Evolutionary conservation across 1,140 invertebrate genomes (phyloP).

Genomic region (Solenopsis invicta): DNA sequence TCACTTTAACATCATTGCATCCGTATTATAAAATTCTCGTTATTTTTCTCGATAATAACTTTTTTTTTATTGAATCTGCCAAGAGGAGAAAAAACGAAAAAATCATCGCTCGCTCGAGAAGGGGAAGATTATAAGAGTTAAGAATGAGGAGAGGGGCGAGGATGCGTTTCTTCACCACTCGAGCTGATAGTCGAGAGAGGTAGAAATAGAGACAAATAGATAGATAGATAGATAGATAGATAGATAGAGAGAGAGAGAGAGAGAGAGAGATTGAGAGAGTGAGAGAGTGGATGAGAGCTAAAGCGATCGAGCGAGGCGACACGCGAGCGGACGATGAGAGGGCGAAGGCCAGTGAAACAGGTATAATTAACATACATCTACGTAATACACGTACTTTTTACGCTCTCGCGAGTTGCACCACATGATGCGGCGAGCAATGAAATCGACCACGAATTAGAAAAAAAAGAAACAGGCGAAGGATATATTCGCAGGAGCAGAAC

Average conservation of each 20-base stretch:
- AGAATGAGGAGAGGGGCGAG: background rate
- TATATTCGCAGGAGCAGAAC: slow-evolving; percentile 33
- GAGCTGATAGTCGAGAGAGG: slow-evolving; percentile 73
- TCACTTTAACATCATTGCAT: slow-evolving; percentile 13
- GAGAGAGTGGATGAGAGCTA: slow-evolving; percentile 72
- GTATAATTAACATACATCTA: slow-evolving; percentile 45
- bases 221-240: too few relatives aligned
- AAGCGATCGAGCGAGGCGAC: slow-evolving; percentile 73
- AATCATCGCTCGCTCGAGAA: background rate
- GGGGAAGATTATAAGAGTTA: background rate
- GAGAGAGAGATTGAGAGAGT: slow-evolving; percentile 11
- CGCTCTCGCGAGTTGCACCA: slow-evolving; percentile 11
- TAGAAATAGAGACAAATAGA: too few relatives aligned
- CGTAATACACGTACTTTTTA: slow-evolving; percentile 21
- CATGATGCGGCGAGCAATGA: background rate
- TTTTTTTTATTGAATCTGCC: background rate
- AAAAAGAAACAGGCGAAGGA: slow-evolving; percentile 11
- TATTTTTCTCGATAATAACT: slow-evolving; percentile 11
- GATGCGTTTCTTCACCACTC: slow-evolving; percentile 18
- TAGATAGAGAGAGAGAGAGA: slow-evolving; percentile 63
- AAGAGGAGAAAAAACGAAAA: slow-evolving; percentile 30
- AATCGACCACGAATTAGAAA: slow-evolving; percentile 11
- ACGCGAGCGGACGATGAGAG: slow-evolving; percentile 67
- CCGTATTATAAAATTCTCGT: slow-evolving; percentile 8
- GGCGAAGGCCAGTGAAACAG: slow-evolving; percentile 72